Evolutionary conservation across 1,140 invertebrate species (phyloP).

Genomic region (Acyrthosiphon pisum): DNA sequence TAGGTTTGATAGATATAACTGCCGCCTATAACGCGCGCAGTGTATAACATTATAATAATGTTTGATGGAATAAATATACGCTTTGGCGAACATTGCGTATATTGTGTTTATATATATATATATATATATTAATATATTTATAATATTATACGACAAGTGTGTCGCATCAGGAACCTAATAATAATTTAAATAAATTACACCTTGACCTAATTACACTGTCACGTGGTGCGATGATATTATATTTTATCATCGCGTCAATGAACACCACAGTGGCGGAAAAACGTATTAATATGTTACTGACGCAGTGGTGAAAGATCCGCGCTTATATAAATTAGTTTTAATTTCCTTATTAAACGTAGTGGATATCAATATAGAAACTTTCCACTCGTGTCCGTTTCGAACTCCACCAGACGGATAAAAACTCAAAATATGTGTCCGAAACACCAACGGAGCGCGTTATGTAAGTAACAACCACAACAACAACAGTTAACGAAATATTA

Average conservation of each 20-base stretch:
- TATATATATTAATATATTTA: neutral
- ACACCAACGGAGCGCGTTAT: neutral
- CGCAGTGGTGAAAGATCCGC: neutral
- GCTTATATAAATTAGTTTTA: neutral
- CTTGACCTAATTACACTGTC: conserved; percentile 19
- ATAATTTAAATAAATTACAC: conserved; percentile 35
- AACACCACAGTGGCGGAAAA: neutral
- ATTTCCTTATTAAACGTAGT: neutral
- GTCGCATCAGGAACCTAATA: neutral
- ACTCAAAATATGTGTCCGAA: too few relatives aligned
- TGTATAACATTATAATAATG: neutral
- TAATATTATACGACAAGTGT: neutral
- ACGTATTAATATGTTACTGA: neutral
- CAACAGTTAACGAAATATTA: too few relatives aligned
- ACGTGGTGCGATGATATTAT: neutral
- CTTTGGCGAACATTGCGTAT: neutral
- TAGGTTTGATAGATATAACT: neutral
- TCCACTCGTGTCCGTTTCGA: neutral
- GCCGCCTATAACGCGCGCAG: neutral
- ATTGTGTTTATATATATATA: neutral
- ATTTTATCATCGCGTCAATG: neutral
- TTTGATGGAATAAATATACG: neutral
- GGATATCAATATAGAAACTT: neutral
- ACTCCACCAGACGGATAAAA: neutral
- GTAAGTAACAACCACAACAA: too few relatives aligned